Conservation (phyloP, 2,113 vertebrate genomes). For the Poeciliopsis turrubarensis region DNA sequence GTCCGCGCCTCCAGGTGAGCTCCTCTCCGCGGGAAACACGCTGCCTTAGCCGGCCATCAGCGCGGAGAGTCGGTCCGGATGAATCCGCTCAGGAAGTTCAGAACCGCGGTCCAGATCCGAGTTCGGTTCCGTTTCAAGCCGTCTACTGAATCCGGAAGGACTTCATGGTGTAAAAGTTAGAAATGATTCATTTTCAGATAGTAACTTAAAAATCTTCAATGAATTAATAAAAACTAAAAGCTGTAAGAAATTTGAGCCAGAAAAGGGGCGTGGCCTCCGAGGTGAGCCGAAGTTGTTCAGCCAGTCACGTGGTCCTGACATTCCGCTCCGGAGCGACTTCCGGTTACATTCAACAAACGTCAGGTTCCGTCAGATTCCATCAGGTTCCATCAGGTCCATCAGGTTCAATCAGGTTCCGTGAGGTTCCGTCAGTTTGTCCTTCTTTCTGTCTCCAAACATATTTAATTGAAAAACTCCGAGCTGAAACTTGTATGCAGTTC, state of each 20-base stretch:
- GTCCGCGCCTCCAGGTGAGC: slow-evolving; percentile 57
- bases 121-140: background rate
- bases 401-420: too few relatives aligned
- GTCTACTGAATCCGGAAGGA: background rate
- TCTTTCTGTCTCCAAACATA: too few relatives aligned
- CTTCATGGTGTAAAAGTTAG: background rate
- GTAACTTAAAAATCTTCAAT: background rate
- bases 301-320: too few relatives aligned
- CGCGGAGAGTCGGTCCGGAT: background rate
- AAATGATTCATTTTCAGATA: background rate
- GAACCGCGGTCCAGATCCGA: background rate
- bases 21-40: background rate
- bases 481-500: background rate
- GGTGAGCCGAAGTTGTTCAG: too few relatives aligned
- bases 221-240: background rate
- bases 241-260: background rate
- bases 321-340: background rate
- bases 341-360: background rate
- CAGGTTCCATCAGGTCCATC: too few relatives aligned
- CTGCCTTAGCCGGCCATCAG: slow-evolving; percentile 5
- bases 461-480: too few relatives aligned
- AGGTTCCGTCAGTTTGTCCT: too few relatives aligned
- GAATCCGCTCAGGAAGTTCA: too few relatives aligned
- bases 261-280: background rate
- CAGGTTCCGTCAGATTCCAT: too few relatives aligned